Evolutionary conservation across 2,888 invertebrate genomes (phyloP), one percentile per base, ranked within the genome.

Genomic region (Fabriciana adippe): DNA sequence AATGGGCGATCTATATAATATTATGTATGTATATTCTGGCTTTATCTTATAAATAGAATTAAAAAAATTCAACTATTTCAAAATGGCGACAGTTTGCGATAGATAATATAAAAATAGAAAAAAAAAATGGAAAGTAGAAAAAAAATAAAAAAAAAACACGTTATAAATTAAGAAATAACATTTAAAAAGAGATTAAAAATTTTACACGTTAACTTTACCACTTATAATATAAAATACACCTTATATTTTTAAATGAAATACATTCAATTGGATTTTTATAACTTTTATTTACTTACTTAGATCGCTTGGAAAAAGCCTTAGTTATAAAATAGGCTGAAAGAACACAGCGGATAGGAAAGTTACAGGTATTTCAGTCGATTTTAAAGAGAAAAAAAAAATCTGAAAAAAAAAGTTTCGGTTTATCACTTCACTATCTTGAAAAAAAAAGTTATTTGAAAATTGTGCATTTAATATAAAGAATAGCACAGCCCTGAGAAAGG

Each of bases 21-120:
- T 35, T 61, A 56, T 61, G 31, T 65, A 67, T 70, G 54, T 65
- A 70, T 61, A 65, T 65, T 70, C 70, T 70, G 68, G 61, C 64
- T 41, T 16, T 68, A 56, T 51, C 68, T 55, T 66, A 61, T 26
- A n/a, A 60, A 68, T 67, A 60, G 35, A 63, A 59, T 60, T 55
- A 50, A 59, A 64, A 65, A 60, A 67, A 57, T 45, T 31, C 67
- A 63, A 66, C 63, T 70, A 66, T 70, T 51, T 63, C 50, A 63
- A 66, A 68, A 66, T 71, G 66, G 66, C 70, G 66, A 63, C 48
- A 41, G 47, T 18, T 35, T 41, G 51, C 11, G 4, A 35, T 61
- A 61, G 50, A 41, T 41, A 41, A 41, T 41, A 41, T 41, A 31
- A 61, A 26, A n/a, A 15, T 15, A 18, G 16, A 61, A 35, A 50